Evolutionary conservation across 2,113 vertebrate genomes (phyloP).

Genomic region (Clarias batrachus): DNA sequence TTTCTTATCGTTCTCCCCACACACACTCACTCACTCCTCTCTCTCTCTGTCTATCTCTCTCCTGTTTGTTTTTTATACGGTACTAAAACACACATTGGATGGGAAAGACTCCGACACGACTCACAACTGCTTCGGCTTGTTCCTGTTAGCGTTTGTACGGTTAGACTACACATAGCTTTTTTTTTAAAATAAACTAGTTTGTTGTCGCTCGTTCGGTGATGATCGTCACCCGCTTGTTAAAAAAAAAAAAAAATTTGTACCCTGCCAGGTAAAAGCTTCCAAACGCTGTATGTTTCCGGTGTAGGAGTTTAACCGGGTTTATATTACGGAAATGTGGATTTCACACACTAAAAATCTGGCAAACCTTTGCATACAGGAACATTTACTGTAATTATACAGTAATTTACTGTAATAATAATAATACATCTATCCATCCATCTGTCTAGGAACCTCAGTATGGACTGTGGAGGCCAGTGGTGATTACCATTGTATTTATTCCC

Average conservation of each 20-base stretch:
- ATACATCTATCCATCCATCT: no score
- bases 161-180: not conserved
- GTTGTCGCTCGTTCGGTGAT: not conserved
- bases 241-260: no score
- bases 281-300: not conserved
- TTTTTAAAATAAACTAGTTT: not conserved
- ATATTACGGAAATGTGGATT: not conserved
- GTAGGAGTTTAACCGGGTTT: not conserved
- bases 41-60: no score
- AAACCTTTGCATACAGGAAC: no score
- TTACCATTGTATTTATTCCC: no score
- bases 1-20: not conserved
- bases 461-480: no score
- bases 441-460: no score
- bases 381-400: no score
- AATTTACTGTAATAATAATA: no score
- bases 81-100: slow-evolving; percentile 1
- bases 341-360: no score
- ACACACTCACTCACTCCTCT: not conserved
- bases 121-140: not conserved
- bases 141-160: not conserved
- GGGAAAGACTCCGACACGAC: not conserved
- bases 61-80: not conserved
- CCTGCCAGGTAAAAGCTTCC: not conserved
- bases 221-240: no score